Percentiles rank a stretch among this genome's conserved stretches.
Conservation (phyloP, 2,888 invertebrate genomes). For the Rhopalosiphum nymphaeae region DNA sequence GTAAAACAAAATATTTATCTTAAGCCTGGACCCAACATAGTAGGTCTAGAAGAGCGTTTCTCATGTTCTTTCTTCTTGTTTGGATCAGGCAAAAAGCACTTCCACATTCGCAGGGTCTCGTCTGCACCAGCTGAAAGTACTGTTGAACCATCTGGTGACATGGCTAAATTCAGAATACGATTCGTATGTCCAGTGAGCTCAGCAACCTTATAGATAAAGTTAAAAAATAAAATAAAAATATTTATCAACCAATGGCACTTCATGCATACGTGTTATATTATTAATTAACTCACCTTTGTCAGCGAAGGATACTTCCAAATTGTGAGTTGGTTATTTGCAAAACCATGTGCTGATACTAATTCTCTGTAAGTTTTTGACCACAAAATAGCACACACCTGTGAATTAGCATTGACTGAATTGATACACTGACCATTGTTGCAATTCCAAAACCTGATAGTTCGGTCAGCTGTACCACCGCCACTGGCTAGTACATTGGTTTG, state of each 20-base stretch:
- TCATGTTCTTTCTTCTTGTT: conserved; percentile 74
- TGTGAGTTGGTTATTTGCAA: conserved; percentile 92
- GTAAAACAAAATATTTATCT: conserved; percentile 21
- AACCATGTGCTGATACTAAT: conserved; percentile 95
- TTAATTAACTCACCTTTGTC: conserved; percentile 75
- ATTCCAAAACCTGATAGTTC: conserved; percentile 89
- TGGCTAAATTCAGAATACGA: conserved; percentile 88
- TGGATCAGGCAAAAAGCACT: conserved; percentile 89
- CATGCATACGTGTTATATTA: neutral
- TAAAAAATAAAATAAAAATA: neutral
- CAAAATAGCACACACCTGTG: conserved; percentile 82
- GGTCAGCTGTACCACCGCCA: conserved; percentile 96
- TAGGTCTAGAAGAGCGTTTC: conserved; percentile 39
- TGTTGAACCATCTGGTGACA: conserved; percentile 94
- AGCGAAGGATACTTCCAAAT: conserved; percentile 98
- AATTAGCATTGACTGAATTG: conserved; percentile 90
- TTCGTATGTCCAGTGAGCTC: conserved; percentile 91
- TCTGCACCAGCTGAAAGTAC: conserved; percentile 96
- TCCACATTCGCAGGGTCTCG: conserved; percentile 96
- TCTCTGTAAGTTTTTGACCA: conserved; percentile 97
- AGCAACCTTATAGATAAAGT: conserved; percentile 73
- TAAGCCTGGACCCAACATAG: conserved; percentile 40
- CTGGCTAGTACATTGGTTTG: conserved; percentile 89
- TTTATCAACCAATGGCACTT: neutral
- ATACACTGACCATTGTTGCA: conserved; percentile 84